Percentiles rank a stretch among this genome's conserved stretches.
Evolutionary conservation across 2,888 invertebrate genomes (phyloP).

Genomic region (Pterobdella sp.): DNA sequence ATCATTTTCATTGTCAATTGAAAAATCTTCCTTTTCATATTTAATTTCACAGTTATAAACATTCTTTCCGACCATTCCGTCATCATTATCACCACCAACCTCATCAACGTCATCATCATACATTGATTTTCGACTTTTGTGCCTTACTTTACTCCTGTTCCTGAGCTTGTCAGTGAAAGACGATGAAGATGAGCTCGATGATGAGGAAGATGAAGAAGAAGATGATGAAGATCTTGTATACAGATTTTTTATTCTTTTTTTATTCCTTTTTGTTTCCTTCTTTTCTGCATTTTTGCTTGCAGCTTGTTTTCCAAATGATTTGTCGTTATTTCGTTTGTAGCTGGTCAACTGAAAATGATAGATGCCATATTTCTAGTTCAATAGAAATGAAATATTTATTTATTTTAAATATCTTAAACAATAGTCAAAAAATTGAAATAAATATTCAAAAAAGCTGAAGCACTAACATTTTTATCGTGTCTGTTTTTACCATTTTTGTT

Average conservation of each 20-base stretch:
- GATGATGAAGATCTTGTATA: background rate
- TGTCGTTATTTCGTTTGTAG: background rate
- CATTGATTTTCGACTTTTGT: background rate
- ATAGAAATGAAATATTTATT: too few relatives aligned
- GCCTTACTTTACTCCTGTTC: background rate
- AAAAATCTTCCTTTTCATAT: background rate
- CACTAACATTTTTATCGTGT: too few relatives aligned
- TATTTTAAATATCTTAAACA: too few relatives aligned
- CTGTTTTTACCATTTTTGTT: background rate
- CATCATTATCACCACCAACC: background rate
- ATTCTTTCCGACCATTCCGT: background rate
- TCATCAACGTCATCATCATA: background rate
- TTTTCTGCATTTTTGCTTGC: background rate
- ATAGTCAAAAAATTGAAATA: too few relatives aligned
- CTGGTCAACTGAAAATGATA: too few relatives aligned
- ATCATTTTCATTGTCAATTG: background rate
- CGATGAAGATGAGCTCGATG: background rate
- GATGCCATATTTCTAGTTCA: too few relatives aligned
- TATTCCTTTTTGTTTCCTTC: background rate
- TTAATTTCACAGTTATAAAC: background rate
- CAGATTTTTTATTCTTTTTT: background rate
- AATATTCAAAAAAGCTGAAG: too few relatives aligned
- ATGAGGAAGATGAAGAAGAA: background rate
- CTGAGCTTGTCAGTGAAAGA: background rate
- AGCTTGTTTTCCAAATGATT: too few relatives aligned